phyloP scores from a whole-genome alignment of 2,113 vertebrate genomes.

The Brachionichthys hirsutus region DNA sequence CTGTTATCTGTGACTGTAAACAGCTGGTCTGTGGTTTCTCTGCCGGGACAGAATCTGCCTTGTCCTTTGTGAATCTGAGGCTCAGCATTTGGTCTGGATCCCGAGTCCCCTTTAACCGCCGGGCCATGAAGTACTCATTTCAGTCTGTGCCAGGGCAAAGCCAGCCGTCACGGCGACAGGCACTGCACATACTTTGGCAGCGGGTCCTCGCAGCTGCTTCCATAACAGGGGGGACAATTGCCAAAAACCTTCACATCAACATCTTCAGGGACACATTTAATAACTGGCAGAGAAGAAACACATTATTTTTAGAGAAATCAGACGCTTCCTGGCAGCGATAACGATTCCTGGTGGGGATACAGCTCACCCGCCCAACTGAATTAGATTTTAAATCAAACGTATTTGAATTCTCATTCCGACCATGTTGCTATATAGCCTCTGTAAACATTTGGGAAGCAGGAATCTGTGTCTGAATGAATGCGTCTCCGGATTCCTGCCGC shows the following conservation, averaged over 20 bases:
- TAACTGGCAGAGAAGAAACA: too few relatives aligned
- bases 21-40: slow-evolving; percentile 29
- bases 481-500: slow-evolving; percentile 31
- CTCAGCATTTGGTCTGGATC: slow-evolving; percentile 5
- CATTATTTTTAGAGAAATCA: background rate
- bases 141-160: slow-evolving; percentile 2
- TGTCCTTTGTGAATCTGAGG: slow-evolving; percentile 7
- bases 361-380: too few relatives aligned
- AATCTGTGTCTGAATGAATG: slow-evolving; percentile 5
- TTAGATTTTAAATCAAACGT: background rate
- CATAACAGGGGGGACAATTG: slow-evolving; percentile 16
- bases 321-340: too few relatives aligned
- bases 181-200: slow-evolving; percentile 34
- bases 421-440: too few relatives aligned
- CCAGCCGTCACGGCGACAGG: background rate
- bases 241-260: slow-evolving; percentile 6
- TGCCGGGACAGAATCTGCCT: slow-evolving; percentile 20
- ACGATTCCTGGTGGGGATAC: too few relatives aligned
- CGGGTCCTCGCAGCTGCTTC: slow-evolving; percentile 39
- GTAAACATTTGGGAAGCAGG: slow-evolving; percentile 45
- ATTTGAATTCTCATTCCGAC: background rate
- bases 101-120: background rate
- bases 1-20: slow-evolving; percentile 13
- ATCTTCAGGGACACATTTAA: slow-evolving; percentile 15
- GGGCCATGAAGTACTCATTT: slow-evolving; percentile 5